Conservation (phyloP, 2,888 invertebrate genomes). For the Eucriotettix oculatus region DNA sequence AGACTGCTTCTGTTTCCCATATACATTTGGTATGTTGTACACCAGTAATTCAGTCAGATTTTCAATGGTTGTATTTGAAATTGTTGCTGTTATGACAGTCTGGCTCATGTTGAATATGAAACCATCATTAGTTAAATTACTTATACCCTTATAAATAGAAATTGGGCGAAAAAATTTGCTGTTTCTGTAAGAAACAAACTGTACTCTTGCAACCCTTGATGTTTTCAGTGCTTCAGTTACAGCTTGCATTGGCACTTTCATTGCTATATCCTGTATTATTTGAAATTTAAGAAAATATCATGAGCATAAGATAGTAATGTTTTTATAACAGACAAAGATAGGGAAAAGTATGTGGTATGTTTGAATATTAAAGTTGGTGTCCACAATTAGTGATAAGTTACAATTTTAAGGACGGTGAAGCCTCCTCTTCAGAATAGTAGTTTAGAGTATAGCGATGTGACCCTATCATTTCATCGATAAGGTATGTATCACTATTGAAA, state of each 20-base stretch:
- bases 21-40: conserved; percentile 8
- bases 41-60: conserved; percentile 13
- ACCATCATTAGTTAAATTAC: neutral
- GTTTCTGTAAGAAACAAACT: conserved; percentile 8
- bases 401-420: too few relatives aligned
- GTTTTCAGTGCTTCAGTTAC: conserved; percentile 1
- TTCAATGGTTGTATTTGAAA: conserved; percentile 5
- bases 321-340: too few relatives aligned
- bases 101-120: neutral
- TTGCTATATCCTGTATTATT: conserved; percentile 2
- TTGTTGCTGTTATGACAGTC: conserved; percentile 5
- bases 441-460: too few relatives aligned
- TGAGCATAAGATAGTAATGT: too few relatives aligned
- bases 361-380: too few relatives aligned
- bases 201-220: conserved; percentile 3
- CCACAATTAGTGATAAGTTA: too few relatives aligned
- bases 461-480: too few relatives aligned
- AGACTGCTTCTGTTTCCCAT: conserved; percentile 9
- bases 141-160: neutral
- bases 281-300: neutral
- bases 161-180: conserved; percentile 6
- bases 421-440: too few relatives aligned
- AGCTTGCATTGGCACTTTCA: conserved; percentile 7
- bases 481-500: too few relatives aligned
- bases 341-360: too few relatives aligned